phyloP scores from a whole-genome alignment of 2,888 invertebrate species.

The Eudemis profundana region DNA sequence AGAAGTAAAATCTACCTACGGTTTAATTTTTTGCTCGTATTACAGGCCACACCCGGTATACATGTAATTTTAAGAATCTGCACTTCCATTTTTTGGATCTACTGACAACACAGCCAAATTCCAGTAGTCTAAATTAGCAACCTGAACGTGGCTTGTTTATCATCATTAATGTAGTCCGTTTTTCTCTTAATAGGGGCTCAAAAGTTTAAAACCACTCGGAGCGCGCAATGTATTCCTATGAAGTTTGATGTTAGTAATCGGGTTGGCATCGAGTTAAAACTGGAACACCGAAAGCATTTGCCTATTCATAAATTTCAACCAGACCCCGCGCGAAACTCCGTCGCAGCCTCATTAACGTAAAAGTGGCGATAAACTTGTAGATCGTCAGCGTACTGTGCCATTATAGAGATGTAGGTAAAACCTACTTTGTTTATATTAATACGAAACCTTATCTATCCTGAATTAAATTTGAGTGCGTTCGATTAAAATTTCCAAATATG shows the following conservation, averaged over 20 bases:
- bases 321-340: constrained; percentile 32
- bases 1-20: no score
- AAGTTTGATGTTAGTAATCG: constrained; percentile 39
- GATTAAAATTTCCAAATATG: no score
- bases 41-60: no score
- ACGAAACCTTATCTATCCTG: not conserved
- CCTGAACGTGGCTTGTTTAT: not conserved
- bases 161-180: constrained; percentile 12
- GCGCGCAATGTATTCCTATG: constrained; percentile 28
- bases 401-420: constrained; percentile 11
- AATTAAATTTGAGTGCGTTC: not conserved
- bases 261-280: constrained; percentile 41
- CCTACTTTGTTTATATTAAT: constrained; percentile 14
- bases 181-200: constrained; percentile 18
- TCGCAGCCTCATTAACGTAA: constrained; percentile 44
- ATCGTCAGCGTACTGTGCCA: constrained; percentile 11
- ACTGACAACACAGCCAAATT: not conserved
- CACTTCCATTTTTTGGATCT: not conserved
- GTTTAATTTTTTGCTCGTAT: no score
- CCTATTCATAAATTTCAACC: constrained; percentile 44
- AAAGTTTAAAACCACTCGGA: constrained; percentile 8
- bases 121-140: not conserved
- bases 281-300: constrained; percentile 41
- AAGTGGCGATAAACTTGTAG: constrained; percentile 43
- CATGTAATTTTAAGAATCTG: no score